These are phyloP conservation scores for Nyctereutes procyonoides DNA, from an alignment of 2,113 vertebrate genomes.

Conservation along the genomic window DNA sequence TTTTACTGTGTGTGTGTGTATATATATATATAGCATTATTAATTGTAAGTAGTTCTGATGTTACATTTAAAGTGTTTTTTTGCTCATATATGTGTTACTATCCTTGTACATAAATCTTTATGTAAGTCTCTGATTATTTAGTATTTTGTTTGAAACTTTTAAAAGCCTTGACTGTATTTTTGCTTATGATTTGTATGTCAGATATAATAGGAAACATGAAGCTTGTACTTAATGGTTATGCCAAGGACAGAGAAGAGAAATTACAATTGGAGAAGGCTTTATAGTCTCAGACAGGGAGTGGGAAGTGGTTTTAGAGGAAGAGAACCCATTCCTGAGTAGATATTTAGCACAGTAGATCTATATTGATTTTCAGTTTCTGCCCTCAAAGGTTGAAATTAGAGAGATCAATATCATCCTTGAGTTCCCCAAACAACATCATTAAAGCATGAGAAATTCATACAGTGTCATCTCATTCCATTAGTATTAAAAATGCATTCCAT, in stretches of 20 bases:
- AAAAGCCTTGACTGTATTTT: neutral
- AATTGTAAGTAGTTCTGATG: neutral
- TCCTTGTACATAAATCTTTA: neutral
- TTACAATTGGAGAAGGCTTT: neutral
- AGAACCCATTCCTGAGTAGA: neutral
- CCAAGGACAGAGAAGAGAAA: neutral
- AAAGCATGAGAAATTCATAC: constrained; percentile 63
- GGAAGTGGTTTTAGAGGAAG: constrained; percentile 47
- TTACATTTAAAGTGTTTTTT: constrained; percentile 38
- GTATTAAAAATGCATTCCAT: constrained; percentile 64
- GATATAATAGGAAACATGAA: neutral
- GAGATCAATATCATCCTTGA: constrained; percentile 57
- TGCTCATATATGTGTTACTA: neutral
- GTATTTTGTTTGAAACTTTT: constrained; percentile 36
- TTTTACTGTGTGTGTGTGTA: neutral
- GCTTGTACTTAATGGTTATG: neutral
- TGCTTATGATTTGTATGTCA: neutral
- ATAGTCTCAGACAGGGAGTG: neutral
- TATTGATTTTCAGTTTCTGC: constrained; percentile 71
- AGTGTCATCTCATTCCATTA: constrained; percentile 51
- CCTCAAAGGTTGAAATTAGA: constrained; percentile 55
- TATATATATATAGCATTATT: neutral
- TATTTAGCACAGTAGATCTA: neutral
- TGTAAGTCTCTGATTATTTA: neutral
- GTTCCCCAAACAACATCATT: constrained; percentile 67